Conservation (phyloP, 2,797 vertebrate species). For the Myiothlypis coronata region DNA sequence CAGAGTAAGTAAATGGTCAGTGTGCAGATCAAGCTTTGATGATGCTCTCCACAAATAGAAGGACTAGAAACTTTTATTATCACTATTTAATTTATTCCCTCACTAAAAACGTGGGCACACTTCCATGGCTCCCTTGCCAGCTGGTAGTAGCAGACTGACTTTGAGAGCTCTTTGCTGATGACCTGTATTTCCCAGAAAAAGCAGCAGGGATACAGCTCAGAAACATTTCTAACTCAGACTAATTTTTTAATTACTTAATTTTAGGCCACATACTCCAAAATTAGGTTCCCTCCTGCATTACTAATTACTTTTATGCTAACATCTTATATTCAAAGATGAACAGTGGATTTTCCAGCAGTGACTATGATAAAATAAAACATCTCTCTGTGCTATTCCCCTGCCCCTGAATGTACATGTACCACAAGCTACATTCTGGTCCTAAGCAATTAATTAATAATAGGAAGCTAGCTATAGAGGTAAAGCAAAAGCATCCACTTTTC, state of each 20-base stretch:
- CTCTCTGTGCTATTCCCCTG: neutral
- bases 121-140: neutral
- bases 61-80: neutral
- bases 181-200: neutral
- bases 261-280: conserved; percentile 38
- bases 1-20: neutral
- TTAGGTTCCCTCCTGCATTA: neutral
- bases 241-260: conserved; percentile 21
- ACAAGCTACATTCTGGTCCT: neutral
- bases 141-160: neutral
- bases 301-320: conserved; percentile 5
- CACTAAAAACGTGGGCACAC: neutral
- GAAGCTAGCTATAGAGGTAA: neutral
- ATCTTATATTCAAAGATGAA: neutral
- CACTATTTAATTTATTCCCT: neutral
- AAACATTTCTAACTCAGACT: neutral
- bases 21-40: neutral
- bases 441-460: conserved; percentile 23
- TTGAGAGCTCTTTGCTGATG: neutral
- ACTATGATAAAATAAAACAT: neutral
- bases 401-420: neutral
- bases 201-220: neutral
- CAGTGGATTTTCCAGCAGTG: neutral
- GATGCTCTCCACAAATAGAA: neutral
- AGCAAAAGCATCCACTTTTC: neutral